phyloP scores from a whole-genome alignment of 2,888 invertebrate species.

The Chironomus riparius region DNA sequence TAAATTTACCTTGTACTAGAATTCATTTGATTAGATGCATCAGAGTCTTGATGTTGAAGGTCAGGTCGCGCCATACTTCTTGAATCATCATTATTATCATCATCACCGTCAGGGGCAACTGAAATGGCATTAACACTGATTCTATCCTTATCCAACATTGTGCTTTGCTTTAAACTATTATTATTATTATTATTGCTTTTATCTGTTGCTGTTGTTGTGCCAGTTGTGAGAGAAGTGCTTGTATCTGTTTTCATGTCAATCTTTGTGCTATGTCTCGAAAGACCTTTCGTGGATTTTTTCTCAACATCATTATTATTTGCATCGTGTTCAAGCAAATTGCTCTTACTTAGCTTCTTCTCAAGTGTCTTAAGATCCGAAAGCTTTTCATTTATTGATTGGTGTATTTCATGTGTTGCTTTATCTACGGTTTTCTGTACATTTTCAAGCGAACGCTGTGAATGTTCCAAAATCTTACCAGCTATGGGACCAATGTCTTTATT shows the following conservation, averaged over 20 bases:
- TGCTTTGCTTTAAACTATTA: background rate
- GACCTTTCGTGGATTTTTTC: background rate
- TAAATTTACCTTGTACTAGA: conserved; percentile 23
- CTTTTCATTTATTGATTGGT: conserved; percentile 40
- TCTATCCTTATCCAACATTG: conserved; percentile 8
- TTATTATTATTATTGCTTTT: background rate
- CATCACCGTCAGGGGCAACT: background rate
- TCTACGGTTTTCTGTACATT: conserved; percentile 38
- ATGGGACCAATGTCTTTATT: background rate
- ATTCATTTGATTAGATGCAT: conserved; percentile 13
- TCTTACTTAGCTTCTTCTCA: conserved; percentile 8
- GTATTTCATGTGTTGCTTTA: conserved; percentile 39
- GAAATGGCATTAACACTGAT: conserved; percentile 24
- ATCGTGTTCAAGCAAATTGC: conserved; percentile 20
- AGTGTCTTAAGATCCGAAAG: conserved; percentile 29
- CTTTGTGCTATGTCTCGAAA: conserved; percentile 19
- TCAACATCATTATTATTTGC: conserved; percentile 23
- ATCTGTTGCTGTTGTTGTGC: too few relatives aligned
- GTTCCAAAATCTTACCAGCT: conserved; percentile 36
- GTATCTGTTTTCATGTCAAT: background rate
- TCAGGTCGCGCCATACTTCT: background rate
- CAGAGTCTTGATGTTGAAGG: conserved; percentile 17
- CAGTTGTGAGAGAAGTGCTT: background rate
- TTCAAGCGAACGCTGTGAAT: conserved; percentile 37
- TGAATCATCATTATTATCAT: background rate